Evolutionary conservation across 2,888 invertebrate genomes (phyloP).

Genomic region (Minunthozetes semirufus): DNA sequence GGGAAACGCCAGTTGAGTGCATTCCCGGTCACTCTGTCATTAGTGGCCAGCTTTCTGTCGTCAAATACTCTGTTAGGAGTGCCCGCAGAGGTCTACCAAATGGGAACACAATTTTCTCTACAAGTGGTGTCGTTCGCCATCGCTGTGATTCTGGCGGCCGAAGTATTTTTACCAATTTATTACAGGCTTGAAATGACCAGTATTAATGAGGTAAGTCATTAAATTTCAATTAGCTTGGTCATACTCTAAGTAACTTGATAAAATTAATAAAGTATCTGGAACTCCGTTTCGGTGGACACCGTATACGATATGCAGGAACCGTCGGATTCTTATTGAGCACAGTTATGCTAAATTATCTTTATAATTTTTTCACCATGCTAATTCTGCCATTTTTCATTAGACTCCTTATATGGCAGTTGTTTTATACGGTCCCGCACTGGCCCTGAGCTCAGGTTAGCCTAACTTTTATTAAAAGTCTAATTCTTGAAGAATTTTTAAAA

Average conservation of each 20-base stretch:
- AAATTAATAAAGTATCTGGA: slow-evolving; percentile 32
- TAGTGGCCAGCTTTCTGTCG: slow-evolving; percentile 84
- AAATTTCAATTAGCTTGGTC: no score
- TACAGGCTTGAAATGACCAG: slow-evolving; percentile 74
- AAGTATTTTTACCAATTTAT: slow-evolving; percentile 74
- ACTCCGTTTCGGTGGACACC: slow-evolving; percentile 30
- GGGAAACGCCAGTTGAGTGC: slow-evolving; percentile 66
- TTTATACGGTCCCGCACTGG: slow-evolving; percentile 83
- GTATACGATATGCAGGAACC: slow-evolving; percentile 31
- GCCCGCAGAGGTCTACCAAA: slow-evolving; percentile 82
- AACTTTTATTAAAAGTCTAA: no score
- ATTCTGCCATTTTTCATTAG: slow-evolving; percentile 50
- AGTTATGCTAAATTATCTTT: slow-evolving; percentile 32
- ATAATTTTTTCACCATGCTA: neutral
- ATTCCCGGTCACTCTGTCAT: slow-evolving; percentile 78
- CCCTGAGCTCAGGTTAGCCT: slow-evolving; percentile 48
- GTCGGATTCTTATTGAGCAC: slow-evolving; percentile 38
- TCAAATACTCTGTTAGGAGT: slow-evolving; percentile 84
- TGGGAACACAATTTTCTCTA: slow-evolving; percentile 64
- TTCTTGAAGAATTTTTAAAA: slow-evolving; percentile 49
- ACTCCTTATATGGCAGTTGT: slow-evolving; percentile 77
- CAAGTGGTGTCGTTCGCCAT: neutral
- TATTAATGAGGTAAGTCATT: neutral
- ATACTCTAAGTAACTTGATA: no score
- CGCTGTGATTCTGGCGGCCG: slow-evolving; percentile 55